Evolutionary conservation across 1,140 invertebrate species (phyloP).

Genomic region (Odontomachus brunneus): DNA sequence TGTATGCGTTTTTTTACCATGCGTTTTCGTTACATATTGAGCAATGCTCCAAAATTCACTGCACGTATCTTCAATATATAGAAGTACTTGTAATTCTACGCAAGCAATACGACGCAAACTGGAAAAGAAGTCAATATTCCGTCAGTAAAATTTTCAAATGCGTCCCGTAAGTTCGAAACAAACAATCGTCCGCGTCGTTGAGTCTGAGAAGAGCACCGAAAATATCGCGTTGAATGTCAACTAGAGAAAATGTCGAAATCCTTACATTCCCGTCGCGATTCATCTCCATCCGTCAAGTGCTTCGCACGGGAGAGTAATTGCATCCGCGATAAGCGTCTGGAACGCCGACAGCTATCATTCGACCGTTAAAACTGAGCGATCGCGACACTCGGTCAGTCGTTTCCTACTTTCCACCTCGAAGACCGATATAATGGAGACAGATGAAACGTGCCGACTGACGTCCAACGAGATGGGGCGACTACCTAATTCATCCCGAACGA

Average conservation of each 20-base stretch:
- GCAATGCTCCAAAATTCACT: too few species aligned
- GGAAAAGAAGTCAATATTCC: too few species aligned
- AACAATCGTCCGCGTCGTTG: too few species aligned
- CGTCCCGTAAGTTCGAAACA: too few species aligned
- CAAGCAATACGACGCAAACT: too few species aligned
- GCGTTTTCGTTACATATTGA: too few species aligned
- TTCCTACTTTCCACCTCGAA: neutral
- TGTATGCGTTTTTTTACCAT: too few species aligned
- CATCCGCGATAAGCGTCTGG: conserved; percentile 4
- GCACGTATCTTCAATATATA: too few species aligned
- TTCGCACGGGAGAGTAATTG: conserved; percentile 17
- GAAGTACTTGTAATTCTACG: too few species aligned
- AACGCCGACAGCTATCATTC: conserved; percentile 3
- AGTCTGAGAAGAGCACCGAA: too few species aligned
- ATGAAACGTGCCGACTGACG: conserved; percentile 3
- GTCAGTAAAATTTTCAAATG: too few species aligned
- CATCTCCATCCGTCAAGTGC: neutral
- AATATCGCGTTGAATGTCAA: neutral
- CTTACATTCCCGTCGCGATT: neutral
- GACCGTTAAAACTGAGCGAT: conserved; percentile 4
- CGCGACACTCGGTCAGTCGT: neutral
- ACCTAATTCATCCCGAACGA: conserved; percentile 45
- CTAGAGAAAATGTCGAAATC: neutral
- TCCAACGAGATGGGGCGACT: conserved; percentile 21
- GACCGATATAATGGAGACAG: conserved; percentile 24